Conservation (phyloP, 2,888 invertebrate species). For the Drosophila kuntzei region DNA sequence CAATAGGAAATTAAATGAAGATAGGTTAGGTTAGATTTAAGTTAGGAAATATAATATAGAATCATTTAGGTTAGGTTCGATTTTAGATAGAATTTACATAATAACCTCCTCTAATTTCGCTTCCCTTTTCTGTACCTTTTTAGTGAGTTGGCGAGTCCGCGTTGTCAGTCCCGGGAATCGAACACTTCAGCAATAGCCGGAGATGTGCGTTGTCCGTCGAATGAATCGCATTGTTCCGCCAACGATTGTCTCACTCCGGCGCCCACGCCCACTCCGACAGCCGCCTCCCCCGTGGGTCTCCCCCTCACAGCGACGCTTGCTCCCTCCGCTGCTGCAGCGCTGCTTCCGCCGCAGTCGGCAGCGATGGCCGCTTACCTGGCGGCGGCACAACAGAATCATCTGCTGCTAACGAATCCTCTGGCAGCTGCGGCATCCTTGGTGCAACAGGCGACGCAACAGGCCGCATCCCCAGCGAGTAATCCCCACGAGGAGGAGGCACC, state of each 20-base stretch:
- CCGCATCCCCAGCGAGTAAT: slow-evolving; percentile 59
- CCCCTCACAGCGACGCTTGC: slow-evolving; percentile 89
- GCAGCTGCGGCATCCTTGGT: slow-evolving; percentile 89
- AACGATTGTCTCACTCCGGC: slow-evolving; percentile 86
- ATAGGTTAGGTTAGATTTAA: no score
- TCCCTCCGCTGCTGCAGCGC: slow-evolving; percentile 88
- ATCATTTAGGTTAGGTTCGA: no score
- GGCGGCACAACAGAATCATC: slow-evolving; percentile 90
- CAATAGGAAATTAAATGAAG: no score
- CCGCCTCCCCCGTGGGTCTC: slow-evolving; percentile 86
- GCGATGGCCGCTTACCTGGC: slow-evolving; percentile 93
- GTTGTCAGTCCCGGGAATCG: slow-evolving; percentile 93
- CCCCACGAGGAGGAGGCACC: slow-evolving; percentile 86
- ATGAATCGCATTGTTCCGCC: slow-evolving; percentile 91
- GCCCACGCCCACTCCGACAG: slow-evolving; percentile 86
- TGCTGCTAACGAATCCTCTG: slow-evolving; percentile 91
- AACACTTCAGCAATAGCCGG: slow-evolving; percentile 87
- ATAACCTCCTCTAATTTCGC: neutral
- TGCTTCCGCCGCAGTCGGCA: slow-evolving; percentile 92
- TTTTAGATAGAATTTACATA: no score
- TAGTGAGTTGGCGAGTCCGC: slow-evolving; percentile 91
- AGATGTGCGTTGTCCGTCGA: slow-evolving; percentile 91
- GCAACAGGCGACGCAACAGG: slow-evolving; percentile 83
- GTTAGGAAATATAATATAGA: no score
- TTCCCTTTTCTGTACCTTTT: slow-evolving; percentile 59